Base-by-base conservation (phyloP, 2,888 invertebrate species). In the Himalopsyche kuldschensis region DNA sequence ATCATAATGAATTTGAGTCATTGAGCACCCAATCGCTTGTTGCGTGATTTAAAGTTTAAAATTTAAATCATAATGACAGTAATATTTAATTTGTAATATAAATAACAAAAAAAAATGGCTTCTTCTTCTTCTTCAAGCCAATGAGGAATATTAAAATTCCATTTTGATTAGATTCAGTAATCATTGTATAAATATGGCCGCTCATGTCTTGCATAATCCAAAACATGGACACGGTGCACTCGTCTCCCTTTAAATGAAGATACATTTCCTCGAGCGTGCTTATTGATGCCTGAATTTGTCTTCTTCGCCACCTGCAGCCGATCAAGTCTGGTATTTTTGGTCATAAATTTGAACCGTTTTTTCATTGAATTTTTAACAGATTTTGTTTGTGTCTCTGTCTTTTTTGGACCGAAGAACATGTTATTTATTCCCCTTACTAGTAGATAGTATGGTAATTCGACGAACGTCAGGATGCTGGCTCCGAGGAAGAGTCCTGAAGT, bases 401-500 rank as follows among this genome's bases (percentile, higher is more conserved):
- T 81, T 47, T 75, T 63, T 20, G 75, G 3, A 5, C 32, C 32
- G 27, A 78, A 32, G 24, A n/a, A 46, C 4, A 76, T 24, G 15
- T 69, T 75, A 17, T 78, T 79, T 8, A 63, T 8, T 41, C 81
- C 81, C 20, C 79, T 27, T 85, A 90, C 41, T 41, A 41, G 90
- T 27, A 94, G 88, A 85, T 93, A 94, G 88, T 94, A 94, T 35
- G 94, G 87, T 5, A 94, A 89, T 87, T 94, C 94, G 15, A 94
- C 93, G 87, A 94, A 93, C 87, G 94, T 94, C 0, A 94, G 89
- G n/a, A 94, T 89, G 87, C 94, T 94, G 0, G 94, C 94, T 10
- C 94, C 94, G 17, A 94, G 91, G 87, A 94, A 94, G 0, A 94
- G 89, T 0, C 94, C 94, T 0, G 94, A 93, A 0, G 94, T 94